phyloP scores from a whole-genome alignment of 2,797 vertebrate genomes.

The Sarcophilus harrisii region DNA sequence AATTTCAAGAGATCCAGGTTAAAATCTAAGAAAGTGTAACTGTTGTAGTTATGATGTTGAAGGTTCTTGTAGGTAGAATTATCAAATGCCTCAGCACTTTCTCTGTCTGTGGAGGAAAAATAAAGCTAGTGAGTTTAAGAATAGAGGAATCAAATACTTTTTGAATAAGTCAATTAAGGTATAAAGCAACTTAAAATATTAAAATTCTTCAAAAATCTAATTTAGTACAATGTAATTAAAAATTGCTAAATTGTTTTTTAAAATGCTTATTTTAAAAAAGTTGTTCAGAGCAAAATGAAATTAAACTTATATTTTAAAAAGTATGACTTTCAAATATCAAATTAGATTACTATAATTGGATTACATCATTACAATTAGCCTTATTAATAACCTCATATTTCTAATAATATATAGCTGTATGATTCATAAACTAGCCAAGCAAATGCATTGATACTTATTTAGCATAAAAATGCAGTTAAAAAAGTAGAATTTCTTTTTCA shows the following conservation, averaged over 20 bases:
- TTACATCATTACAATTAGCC: not conserved
- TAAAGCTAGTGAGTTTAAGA: not conserved
- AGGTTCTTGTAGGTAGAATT: constrained; percentile 93
- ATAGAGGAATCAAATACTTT: constrained; percentile 72
- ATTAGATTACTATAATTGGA: not conserved
- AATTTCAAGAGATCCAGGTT: constrained; percentile 89
- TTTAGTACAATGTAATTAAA: not conserved
- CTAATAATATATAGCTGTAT: not conserved
- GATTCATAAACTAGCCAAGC: constrained; percentile 51
- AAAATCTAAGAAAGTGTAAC: constrained; percentile 92
- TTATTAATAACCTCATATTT: not conserved
- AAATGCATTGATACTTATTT: constrained; percentile 48
- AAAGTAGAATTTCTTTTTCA: constrained; percentile 1
- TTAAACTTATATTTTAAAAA: not conserved
- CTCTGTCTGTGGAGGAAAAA: constrained; percentile 83
- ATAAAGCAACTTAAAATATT: not conserved
- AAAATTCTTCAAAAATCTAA: not conserved
- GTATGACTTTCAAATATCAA: rapidly evolving
- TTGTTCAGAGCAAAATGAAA: not conserved
- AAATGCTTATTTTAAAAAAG: not conserved
- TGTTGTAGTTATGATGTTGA: constrained; percentile 91
- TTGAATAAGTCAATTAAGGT: constrained; percentile 66
- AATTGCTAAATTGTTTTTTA: not conserved
- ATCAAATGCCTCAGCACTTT: constrained; percentile 86
- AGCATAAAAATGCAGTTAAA: constrained; percentile 37